Evolutionary conservation across 2,797 vertebrate species (phyloP).

Genomic region (Astyanax mexicanus): DNA sequence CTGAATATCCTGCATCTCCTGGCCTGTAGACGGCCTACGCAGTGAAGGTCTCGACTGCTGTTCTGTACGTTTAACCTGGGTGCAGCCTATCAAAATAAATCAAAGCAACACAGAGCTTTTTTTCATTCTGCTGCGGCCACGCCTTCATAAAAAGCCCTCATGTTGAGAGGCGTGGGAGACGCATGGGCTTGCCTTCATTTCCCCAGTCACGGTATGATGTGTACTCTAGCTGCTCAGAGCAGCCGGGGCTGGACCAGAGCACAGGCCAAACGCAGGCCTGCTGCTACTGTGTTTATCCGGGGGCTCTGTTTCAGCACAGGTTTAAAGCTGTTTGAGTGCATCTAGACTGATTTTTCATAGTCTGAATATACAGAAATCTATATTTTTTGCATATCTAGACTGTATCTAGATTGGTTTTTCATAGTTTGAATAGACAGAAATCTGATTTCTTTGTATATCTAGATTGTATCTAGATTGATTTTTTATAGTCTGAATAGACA

Average conservation of each 20-base stretch:
- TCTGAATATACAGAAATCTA: too few species aligned
- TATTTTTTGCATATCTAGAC: too few species aligned
- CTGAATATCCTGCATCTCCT: not conserved
- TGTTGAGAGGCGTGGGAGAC: conserved; percentile 1
- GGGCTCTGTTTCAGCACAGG: not conserved
- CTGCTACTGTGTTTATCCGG: not conserved
- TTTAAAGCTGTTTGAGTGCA: too few species aligned
- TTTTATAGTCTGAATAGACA: too few species aligned
- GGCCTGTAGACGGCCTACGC: not conserved
- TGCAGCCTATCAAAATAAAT: conserved; percentile 16
- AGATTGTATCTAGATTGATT: too few species aligned
- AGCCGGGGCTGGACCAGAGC: not conserved
- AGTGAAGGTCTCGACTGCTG: conserved; percentile 4
- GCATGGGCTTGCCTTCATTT: not conserved
- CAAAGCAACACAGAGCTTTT: not conserved
- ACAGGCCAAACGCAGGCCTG: not conserved
- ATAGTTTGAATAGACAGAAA: too few species aligned
- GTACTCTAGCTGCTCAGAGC: not conserved
- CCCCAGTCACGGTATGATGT: not conserved
- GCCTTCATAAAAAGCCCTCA: conserved; percentile 5
- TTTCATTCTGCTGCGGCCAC: not conserved
- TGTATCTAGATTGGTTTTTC: too few species aligned
- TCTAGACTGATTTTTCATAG: too few species aligned
- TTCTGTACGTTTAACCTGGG: conserved; percentile 1
- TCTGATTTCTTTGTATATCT: too few species aligned